Evolutionary conservation across 2,113 vertebrate species (phyloP).

Genomic region (Gambusia affinis): DNA sequence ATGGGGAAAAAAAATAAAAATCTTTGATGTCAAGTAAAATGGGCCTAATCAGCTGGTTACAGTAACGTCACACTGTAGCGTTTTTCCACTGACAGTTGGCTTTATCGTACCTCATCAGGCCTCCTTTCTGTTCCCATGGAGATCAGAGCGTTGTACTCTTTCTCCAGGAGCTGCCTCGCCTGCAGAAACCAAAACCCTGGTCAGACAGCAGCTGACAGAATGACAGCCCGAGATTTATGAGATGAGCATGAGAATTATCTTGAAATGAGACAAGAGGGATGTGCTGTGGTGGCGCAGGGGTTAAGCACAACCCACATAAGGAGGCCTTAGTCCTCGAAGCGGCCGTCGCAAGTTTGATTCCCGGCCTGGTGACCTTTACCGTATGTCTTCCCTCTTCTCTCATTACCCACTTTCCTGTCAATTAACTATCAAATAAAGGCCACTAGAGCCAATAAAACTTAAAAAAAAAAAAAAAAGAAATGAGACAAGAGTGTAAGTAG

Average conservation of each 20-base stretch:
- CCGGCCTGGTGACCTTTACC: too few species aligned
- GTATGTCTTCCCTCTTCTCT: too few species aligned
- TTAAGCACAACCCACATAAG: too few species aligned
- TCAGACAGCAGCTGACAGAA: background rate
- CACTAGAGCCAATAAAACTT: too few species aligned
- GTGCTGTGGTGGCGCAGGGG: too few species aligned
- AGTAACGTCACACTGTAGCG: conserved; percentile 15
- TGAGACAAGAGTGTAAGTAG: conserved; percentile 1
- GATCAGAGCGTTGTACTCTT: conserved; percentile 91
- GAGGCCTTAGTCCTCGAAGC: too few species aligned
- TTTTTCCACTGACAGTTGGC: conserved; percentile 29
- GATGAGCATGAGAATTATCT: conserved; percentile 26
- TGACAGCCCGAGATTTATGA: background rate
- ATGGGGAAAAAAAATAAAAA: conserved; percentile 15
- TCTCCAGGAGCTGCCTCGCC: conserved; percentile 91
- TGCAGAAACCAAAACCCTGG: conserved; percentile 50
- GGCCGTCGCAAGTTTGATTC: too few species aligned
- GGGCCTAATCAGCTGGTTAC: background rate
- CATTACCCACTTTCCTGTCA: too few species aligned
- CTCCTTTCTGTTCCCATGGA: conserved; percentile 90
- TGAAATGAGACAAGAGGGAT: background rate
- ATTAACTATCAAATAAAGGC: too few species aligned
- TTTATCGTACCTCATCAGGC: conserved; percentile 87
- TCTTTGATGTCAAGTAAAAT: conserved; percentile 3
- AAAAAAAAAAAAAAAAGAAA: too few species aligned